phyloP scores from a whole-genome alignment of 2,113 vertebrate genomes.

The Carassius auratus region DNA sequence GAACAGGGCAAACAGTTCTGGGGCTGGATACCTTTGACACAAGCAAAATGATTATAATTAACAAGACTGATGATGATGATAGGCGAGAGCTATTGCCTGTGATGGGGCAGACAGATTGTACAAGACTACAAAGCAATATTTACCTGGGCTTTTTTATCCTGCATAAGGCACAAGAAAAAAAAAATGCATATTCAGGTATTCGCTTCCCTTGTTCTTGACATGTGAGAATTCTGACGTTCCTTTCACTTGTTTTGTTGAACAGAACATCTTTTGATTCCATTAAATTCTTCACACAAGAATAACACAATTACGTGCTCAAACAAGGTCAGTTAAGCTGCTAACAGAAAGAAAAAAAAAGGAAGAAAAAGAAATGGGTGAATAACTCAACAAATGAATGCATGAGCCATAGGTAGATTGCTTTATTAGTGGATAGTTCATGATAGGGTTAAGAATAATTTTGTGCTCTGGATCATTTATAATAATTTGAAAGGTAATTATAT shows the following conservation, averaged over 20 bases:
- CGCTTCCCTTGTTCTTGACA: not conserved
- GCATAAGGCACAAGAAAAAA: not conserved
- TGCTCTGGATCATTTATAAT: not conserved
- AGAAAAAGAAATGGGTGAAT: not conserved
- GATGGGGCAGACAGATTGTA: slow-evolving; percentile 8
- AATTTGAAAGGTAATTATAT: not conserved
- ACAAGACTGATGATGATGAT: slow-evolving; percentile 43
- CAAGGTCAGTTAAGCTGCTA: not conserved
- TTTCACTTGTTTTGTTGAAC: slow-evolving; percentile 12
- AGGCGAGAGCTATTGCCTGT: slow-evolving; percentile 40
- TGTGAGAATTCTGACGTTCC: not conserved
- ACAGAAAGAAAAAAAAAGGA: not conserved
- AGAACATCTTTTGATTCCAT: not conserved
- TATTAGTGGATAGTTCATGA: not conserved
- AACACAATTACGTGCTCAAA: not conserved
- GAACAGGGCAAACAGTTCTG: slow-evolving; percentile 27
- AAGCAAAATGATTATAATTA: slow-evolving; percentile 47
- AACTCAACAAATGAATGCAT: not conserved
- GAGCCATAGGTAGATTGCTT: not conserved
- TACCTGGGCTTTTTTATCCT: slow-evolving; percentile 28
- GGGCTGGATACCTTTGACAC: slow-evolving; percentile 48
- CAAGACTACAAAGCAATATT: slow-evolving; percentile 5
- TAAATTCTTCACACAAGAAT: slow-evolving; percentile 20
- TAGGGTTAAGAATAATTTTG: not conserved
- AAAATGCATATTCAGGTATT: slow-evolving; percentile 27